Evolutionary conservation across 2,888 invertebrate genomes (phyloP), one percentile per base, ranked within the genome.

Genomic region (Phasia obesa): DNA sequence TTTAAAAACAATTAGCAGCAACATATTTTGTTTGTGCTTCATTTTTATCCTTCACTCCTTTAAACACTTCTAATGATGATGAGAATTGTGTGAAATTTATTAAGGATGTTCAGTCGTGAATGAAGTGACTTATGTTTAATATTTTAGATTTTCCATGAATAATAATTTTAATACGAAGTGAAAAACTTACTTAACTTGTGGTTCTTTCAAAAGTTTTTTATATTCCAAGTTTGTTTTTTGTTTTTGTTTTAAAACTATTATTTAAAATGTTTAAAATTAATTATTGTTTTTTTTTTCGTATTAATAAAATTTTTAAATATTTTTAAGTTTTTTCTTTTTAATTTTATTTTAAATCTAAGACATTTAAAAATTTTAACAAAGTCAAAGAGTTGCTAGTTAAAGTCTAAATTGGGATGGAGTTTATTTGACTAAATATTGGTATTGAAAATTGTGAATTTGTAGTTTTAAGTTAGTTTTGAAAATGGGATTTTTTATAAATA

Each of bases 321-420:
- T 17, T 17, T 44, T 47, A 27, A 73, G 4, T 21, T 57, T n/a
- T 51, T 59, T 19, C 31, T 67, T 67, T 6, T 21, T 27, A 44
- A 44, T 21, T 44, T 11, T 25, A 6, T 31, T 4, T 76, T 76
- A 69, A 55, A 65, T 49, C 59, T 67, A 62, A 42, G 59, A 75
- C 38, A 59, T 67, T 76, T 51, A 62, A 62, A 17, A 17, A 53
- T 42, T 53, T 49, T 49, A 49, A 27, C 27, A 62, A 71, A 71
- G 62, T 78, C 71, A 49, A 78, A 57, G 19, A 59, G 57, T 71
- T 78, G 23, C 42, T 70, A 55, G 62, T 60, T 65, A 57, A 59
- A 78, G 64, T 79, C 65, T 71, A 73, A 59, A 64, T 13, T 19
- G 67, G 73, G 79, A 79, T 65, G 73, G 73, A 73, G 25, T 79